phyloP scores from a whole-genome alignment of 1,140 invertebrate genomes.

The Scaptomyza montana region DNA sequence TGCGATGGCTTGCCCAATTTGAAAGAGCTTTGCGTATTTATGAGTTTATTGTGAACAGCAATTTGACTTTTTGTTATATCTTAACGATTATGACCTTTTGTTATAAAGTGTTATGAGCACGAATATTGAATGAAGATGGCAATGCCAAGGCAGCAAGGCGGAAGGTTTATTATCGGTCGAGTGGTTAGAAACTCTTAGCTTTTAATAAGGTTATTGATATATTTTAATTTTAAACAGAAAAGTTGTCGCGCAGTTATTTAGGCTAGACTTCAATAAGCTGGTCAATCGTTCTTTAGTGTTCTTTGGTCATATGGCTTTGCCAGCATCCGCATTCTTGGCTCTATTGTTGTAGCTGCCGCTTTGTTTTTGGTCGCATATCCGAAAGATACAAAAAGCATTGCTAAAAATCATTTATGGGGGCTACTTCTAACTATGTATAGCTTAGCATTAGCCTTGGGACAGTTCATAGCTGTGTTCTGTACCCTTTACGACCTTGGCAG shows the following conservation, averaged over 20 bases:
- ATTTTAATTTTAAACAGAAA: too few relatives aligned
- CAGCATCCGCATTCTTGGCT: conserved; percentile 36
- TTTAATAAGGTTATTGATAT: too few relatives aligned
- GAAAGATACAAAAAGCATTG: conserved; percentile 15
- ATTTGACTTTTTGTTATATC: conserved; percentile 8
- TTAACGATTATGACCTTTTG: too few relatives aligned
- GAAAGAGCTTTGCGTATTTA: conserved; percentile 31
- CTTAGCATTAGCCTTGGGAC: conserved; percentile 9
- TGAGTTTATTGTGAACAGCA: conserved; percentile 23
- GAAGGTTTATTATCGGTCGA: too few relatives aligned
- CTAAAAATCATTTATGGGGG: neutral
- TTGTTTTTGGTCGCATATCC: conserved; percentile 16
- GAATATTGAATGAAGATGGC: neutral
- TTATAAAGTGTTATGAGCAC: too few relatives aligned
- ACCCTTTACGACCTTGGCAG: conserved; percentile 21
- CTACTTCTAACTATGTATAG: neutral
- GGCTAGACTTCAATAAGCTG: too few relatives aligned
- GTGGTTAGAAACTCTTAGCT: too few relatives aligned
- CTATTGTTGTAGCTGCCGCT: conserved; percentile 1
- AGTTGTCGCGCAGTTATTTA: too few relatives aligned
- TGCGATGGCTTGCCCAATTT: neutral
- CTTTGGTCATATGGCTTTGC: neutral
- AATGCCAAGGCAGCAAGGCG: conserved; percentile 2
- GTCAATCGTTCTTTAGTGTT: too few relatives aligned
- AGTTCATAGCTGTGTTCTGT: conserved; percentile 22